phyloP scores from a whole-genome alignment of 2,888 invertebrate genomes.

The Platycnemis pennipes region DNA sequence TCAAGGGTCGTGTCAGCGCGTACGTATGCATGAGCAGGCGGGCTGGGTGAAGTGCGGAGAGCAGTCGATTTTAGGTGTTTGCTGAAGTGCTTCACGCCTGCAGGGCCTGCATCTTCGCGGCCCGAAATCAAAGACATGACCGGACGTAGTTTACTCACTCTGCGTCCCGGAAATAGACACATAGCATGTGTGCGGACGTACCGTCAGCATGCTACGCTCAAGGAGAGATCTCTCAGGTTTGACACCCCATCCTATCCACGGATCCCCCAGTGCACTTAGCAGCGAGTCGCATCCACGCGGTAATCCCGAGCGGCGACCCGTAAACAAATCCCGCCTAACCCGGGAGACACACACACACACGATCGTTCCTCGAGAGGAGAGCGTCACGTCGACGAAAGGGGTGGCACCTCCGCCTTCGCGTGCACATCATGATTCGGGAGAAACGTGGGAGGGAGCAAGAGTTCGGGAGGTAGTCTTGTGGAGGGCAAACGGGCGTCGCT shows the following conservation, averaged over 20 bases:
- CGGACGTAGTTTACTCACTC: background rate
- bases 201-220: background rate
- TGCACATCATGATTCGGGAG: background rate
- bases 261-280: background rate
- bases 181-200: background rate
- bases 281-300: background rate
- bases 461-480: no score
- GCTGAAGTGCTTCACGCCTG: background rate
- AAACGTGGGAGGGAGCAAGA: background rate
- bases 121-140: no score
- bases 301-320: background rate
- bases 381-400: background rate
- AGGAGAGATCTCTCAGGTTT: background rate
- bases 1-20: no score
- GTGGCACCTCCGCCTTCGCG: background rate
- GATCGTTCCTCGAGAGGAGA: no score
- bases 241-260: background rate
- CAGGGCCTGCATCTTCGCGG: background rate
- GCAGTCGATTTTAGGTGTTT: background rate
- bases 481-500: background rate
- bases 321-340: background rate
- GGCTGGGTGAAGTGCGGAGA: background rate
- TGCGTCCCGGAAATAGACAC: background rate
- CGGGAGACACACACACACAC: background rate
- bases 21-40: background rate